Base-by-base conservation (phyloP, 1,140 invertebrate genomes). In the Monomorium pharaonis region DNA sequence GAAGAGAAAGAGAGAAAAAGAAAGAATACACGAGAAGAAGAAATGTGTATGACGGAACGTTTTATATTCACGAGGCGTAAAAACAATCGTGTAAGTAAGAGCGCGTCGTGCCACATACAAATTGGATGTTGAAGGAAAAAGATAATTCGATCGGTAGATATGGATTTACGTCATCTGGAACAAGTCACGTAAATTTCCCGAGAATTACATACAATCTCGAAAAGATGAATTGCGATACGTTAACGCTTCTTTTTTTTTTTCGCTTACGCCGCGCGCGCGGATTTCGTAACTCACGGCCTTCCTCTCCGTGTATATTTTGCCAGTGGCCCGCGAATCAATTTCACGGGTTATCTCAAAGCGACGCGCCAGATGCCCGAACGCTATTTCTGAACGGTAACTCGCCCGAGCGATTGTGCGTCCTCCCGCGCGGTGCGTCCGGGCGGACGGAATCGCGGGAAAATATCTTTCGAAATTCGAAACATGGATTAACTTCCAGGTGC, bases 11-110 rank as follows among this genome's bases (percentile, higher is more conserved):
- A 74, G 18, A 62, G 54, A 62, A 33, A 60, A 49, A 77, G 56
- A 63, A 51, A 86, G 30, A 6, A 18, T 0, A 47, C 6, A 14
- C 1, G 27, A 14, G 9, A 21, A 58, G 58, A 88, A 83, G 65
- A 85, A 65, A 62, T 54, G 75, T 51, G 87, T 84, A 84, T 60
- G 70, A 30, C 33, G 51, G 58, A 24, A 30, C 30, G 60, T 88
- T 76, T 56, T 62, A 76, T 86, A 88, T 89, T 89, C 88, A 88
- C 27, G 69, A 27, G 65, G 81, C 85, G 88, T 89, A 72, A 89
- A 89, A 89, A 89, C 88, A 89, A 89, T 89, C 87, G 87, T 78
- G 84, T 86, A 78, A 70, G 69, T 76, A 88, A 62, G 72, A 83
- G 47, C 56, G 63, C 49, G n/a, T 27, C 69, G 56, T 65, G 76